These are phyloP conservation scores for Zeugodacus cucurbitae DNA, from an alignment of 1,140 invertebrate species.

Conservation along the genomic window DNA sequence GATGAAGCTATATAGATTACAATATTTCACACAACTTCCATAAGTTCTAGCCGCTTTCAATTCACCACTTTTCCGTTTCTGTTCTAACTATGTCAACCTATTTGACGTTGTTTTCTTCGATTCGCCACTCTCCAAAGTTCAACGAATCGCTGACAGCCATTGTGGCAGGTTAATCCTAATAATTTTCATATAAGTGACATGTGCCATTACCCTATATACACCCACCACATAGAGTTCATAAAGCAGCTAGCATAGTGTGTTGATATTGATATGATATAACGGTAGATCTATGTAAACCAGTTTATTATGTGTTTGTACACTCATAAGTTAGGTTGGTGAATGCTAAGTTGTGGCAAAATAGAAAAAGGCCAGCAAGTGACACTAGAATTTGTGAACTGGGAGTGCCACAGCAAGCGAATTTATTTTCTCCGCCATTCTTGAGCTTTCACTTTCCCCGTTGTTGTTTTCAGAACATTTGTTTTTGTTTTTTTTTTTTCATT, in stretches of 20 bases:
- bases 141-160: too few species aligned
- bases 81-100: too few species aligned
- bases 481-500: too few species aligned
- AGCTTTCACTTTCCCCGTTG: neutral
- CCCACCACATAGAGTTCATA: neutral
- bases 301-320: neutral
- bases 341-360: neutral
- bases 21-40: too few species aligned
- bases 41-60: too few species aligned
- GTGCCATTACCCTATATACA: neutral
- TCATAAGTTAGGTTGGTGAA: neutral
- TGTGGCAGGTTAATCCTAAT: too few species aligned
- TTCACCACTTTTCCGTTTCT: too few species aligned
- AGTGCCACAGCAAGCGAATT: neutral
- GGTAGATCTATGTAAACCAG: neutral
- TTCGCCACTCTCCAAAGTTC: too few species aligned
- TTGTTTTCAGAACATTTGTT: neutral
- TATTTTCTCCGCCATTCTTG: neutral
- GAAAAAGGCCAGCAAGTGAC: constrained; percentile 33
- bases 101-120: too few species aligned
- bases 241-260: neutral
- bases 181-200: neutral
- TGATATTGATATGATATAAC: neutral
- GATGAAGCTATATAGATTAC: too few species aligned
- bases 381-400: constrained; percentile 1